A percentile compares a stretch with the other conserved stretches of the same genome.
Evolutionary conservation across 2,888 invertebrate genomes (phyloP).

Genomic region (Papilio demoleus): DNA sequence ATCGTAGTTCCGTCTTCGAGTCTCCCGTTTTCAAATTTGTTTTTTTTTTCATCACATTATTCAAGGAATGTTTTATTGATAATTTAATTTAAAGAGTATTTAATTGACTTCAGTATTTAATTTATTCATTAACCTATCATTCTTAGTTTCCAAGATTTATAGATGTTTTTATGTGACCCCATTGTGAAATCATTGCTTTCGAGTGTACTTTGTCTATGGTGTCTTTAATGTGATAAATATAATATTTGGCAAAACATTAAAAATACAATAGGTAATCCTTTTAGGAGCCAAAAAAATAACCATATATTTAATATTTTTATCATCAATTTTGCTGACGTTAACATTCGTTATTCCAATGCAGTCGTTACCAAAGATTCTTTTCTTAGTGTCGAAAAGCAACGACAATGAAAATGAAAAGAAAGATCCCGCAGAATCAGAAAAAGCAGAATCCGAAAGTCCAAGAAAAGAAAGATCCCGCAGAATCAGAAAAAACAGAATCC

Average conservation of each 20-base stretch:
- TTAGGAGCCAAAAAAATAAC: conserved; percentile 76
- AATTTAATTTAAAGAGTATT: too few species aligned
- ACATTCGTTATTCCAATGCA: conserved; percentile 87
- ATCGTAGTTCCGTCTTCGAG: too few species aligned
- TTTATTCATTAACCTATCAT: too few species aligned
- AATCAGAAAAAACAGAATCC: conserved; percentile 44
- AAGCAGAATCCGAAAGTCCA: conserved; percentile 43
- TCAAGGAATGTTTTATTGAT: too few species aligned
- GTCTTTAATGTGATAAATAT: neutral
- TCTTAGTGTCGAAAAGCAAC: conserved; percentile 51
- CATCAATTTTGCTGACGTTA: conserved; percentile 83
- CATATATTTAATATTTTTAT: conserved; percentile 75
- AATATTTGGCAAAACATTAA: neutral
- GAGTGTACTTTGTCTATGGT: too few species aligned
- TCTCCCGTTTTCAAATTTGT: too few species aligned
- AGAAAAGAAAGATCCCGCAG: conserved; percentile 46
- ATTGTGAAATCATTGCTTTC: too few species aligned
- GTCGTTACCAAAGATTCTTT: conserved; percentile 66
- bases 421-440: conserved; percentile 46
- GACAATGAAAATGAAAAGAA: conserved; percentile 41
- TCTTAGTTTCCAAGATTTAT: too few species aligned
- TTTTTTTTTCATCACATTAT: too few species aligned
- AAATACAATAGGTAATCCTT: conserved; percentile 80
- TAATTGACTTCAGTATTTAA: too few species aligned
- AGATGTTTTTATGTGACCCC: too few species aligned